Conservation (phyloP, 2,888 invertebrate species). For the Chrysolina americana region DNA sequence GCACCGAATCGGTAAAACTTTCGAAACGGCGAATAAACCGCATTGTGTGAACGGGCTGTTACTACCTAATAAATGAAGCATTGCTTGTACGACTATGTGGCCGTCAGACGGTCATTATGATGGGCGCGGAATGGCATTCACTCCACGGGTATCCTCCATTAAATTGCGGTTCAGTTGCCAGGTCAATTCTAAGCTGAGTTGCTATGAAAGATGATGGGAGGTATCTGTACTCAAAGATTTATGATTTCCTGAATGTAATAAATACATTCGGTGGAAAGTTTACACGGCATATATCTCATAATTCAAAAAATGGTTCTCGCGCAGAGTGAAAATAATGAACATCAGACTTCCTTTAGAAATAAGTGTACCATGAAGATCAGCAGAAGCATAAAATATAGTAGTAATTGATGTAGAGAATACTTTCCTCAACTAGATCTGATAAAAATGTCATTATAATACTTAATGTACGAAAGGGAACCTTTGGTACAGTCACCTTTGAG, state of each 20-base stretch:
- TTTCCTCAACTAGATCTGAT: too few relatives aligned
- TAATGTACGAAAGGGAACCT: too few relatives aligned
- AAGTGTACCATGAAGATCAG: too few relatives aligned
- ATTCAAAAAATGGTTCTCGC: neutral
- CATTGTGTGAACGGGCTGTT: neutral
- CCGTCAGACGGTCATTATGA: constrained; percentile 7
- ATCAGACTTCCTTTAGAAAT: too few relatives aligned
- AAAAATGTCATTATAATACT: too few relatives aligned
- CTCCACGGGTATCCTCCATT: constrained; percentile 9
- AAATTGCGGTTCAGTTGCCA: constrained; percentile 5
- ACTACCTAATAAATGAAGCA: neutral
- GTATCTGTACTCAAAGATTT: neutral
- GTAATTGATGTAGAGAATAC: too few relatives aligned
- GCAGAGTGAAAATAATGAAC: too few relatives aligned
- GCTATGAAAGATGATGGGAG: neutral
- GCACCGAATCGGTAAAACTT: too few relatives aligned
- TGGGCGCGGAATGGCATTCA: neutral
- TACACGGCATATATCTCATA: neutral
- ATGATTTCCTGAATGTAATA: constrained; percentile 3
- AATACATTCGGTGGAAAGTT: neutral
- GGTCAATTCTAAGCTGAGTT: neutral
- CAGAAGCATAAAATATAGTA: too few relatives aligned
- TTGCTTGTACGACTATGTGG: neutral
- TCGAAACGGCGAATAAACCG: too few relatives aligned
- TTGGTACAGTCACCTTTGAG: too few relatives aligned